Percentiles rank a stretch among this genome's conserved stretches.
Evolutionary conservation across 1,140 invertebrate genomes (phyloP).

Genomic region (Cataglyphis hispanica): DNA sequence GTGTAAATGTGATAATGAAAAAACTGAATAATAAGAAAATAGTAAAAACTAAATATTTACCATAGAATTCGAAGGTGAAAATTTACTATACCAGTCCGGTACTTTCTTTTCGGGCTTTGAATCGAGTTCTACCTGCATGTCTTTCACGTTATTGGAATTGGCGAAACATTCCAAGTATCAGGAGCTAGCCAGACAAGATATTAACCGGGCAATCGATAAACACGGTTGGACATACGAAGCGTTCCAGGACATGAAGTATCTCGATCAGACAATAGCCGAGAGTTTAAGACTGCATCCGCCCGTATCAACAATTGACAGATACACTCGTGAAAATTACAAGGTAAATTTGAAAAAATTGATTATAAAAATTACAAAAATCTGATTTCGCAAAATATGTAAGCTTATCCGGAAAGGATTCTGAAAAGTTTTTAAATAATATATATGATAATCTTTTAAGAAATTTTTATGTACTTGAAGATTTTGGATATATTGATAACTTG

Average conservation of each 20-base stretch:
- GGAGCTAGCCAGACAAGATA: constrained; percentile 87
- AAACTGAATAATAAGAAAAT: neutral
- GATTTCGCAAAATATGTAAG: neutral
- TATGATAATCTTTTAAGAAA: neutral
- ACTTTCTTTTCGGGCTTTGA: constrained; percentile 87
- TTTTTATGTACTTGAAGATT: neutral
- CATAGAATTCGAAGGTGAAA: constrained; percentile 75
- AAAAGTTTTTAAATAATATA: neutral
- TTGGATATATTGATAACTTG: constrained; percentile 1
- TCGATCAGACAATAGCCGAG: constrained; percentile 74
- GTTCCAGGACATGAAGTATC: constrained; percentile 74
- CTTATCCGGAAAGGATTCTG: neutral
- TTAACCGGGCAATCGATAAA: constrained; percentile 82
- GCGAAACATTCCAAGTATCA: constrained; percentile 76
- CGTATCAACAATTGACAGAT: constrained; percentile 87
- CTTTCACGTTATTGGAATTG: constrained; percentile 82
- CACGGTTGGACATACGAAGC: constrained; percentile 70
- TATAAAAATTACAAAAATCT: neutral
- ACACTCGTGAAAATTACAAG: constrained; percentile 81
- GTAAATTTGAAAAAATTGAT: constrained; percentile 46
- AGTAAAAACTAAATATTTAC: neutral
- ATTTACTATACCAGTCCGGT: constrained; percentile 75
- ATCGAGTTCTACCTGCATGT: constrained; percentile 85
- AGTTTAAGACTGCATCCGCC: constrained; percentile 87
- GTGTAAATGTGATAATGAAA: neutral